Percentiles rank a stretch among this genome's conserved stretches.
These are phyloP conservation scores for Lucinisca nassula DNA, from an alignment of 2,888 invertebrate genomes.

Conservation along the genomic window DNA sequence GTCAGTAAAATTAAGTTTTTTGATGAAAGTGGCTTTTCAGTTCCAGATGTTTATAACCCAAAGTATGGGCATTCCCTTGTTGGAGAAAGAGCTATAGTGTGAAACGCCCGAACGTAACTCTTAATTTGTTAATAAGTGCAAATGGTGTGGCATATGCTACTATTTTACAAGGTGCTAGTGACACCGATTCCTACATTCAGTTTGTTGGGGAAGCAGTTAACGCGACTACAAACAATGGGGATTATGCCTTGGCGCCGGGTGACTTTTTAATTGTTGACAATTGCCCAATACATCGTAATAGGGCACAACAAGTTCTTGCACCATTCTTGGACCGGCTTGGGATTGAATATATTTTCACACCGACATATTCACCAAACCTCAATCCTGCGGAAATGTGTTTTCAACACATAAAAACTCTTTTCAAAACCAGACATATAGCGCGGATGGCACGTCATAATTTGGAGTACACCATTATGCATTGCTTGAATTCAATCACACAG, in stretches of 20 bases:
- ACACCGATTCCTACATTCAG: constrained; percentile 1
- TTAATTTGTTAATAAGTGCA: background rate
- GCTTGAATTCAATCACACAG: background rate
- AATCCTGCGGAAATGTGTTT: background rate
- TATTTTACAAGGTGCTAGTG: constrained; percentile 1
- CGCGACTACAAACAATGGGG: constrained; percentile 3
- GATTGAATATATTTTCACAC: too few species aligned
- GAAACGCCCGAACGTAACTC: background rate
- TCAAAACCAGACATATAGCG: background rate
- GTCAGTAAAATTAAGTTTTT: background rate
- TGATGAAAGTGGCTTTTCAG: background rate
- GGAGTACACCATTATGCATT: constrained; percentile 1
- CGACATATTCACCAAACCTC: background rate
- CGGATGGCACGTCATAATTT: background rate
- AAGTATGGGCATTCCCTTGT: background rate
- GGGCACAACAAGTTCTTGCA: background rate
- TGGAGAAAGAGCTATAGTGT: background rate
- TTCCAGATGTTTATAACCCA: background rate
- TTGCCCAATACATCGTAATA: constrained; percentile 16
- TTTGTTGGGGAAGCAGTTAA: constrained; percentile 16
- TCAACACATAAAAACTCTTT: too few species aligned
- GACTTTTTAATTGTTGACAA: constrained; percentile 15
- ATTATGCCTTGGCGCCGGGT: constrained; percentile 8
- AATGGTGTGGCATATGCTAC: background rate
- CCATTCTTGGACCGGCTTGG: background rate